phyloP scores from a whole-genome alignment of 92 coral and sea anemone genomes.

The Montipora capitata region DNA sequence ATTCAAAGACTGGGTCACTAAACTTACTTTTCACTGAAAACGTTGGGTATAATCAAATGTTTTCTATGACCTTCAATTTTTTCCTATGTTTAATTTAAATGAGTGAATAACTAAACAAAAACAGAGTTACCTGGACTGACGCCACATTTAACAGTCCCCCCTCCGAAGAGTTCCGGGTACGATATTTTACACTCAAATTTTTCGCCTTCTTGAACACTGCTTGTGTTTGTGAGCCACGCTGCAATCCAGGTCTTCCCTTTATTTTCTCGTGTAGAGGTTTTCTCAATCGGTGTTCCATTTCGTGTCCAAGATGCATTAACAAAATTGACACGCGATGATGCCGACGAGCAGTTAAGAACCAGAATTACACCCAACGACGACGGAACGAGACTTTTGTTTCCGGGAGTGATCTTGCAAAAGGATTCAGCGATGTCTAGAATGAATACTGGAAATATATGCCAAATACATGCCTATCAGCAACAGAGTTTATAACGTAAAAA shows the following conservation, averaged over 20 bases:
- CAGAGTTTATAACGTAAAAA: too few species aligned
- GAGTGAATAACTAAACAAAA: not conserved
- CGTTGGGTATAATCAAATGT: too few species aligned
- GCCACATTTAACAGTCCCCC: not conserved
- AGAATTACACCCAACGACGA: not conserved
- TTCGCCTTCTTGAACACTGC: not conserved
- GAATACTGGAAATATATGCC: too few species aligned
- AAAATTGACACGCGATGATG: not conserved
- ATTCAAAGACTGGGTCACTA: too few species aligned
- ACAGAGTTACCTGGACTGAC: conserved; percentile 6
- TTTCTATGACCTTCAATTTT: not conserved
- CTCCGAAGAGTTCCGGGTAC: not conserved
- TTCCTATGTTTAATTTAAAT: not conserved
- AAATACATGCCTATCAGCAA: too few species aligned
- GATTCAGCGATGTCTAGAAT: not conserved
- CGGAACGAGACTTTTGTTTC: not conserved
- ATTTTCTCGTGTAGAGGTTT: not conserved
- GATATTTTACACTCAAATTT: not conserved
- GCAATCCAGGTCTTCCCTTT: conserved; percentile 28
- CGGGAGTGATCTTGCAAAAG: conserved; percentile 19
- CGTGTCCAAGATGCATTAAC: conserved; percentile 8
- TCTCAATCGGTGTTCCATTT: not conserved
- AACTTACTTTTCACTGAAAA: too few species aligned
- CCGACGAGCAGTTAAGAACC: conserved; percentile 26
- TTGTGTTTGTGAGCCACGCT: not conserved